phyloP scores from a whole-genome alignment of 2,888 invertebrate species.

The Drosophila testacea region DNA sequence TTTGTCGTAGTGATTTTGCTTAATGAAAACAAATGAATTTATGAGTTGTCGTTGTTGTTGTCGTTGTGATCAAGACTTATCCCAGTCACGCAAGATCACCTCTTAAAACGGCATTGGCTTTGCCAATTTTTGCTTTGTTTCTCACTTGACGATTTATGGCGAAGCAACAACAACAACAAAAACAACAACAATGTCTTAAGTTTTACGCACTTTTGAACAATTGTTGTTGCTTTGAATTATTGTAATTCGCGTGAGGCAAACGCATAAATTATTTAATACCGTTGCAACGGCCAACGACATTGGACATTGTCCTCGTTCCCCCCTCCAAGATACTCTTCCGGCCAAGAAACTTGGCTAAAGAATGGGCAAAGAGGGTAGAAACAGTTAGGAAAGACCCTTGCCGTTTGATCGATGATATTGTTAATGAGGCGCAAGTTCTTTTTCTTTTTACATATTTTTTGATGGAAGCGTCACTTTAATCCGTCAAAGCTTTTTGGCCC shows the following conservation, averaged over 20 bases:
- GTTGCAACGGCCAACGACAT: constrained; percentile 51
- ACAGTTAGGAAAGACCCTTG: constrained; percentile 1
- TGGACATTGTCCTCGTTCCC: constrained; percentile 32
- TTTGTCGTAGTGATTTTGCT: constrained; percentile 39
- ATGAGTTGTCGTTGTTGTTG: constrained; percentile 43
- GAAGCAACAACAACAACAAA: constrained; percentile 25
- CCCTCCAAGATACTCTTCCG: constrained; percentile 5
- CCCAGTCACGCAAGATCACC: constrained; percentile 68
- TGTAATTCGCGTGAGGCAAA: constrained; percentile 57
- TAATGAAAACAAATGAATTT: constrained; percentile 73
- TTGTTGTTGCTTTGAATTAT: constrained; percentile 60
- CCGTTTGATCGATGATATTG: constrained; percentile 59
- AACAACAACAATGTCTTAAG: constrained; percentile 10
- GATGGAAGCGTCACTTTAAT: constrained; percentile 46
- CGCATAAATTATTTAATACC: constrained; percentile 67
- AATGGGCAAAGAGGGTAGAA: neutral
- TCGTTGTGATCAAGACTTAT: constrained; percentile 38
- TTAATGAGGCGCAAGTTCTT: constrained; percentile 59
- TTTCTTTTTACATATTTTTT: constrained; percentile 33
- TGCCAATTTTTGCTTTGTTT: constrained; percentile 74
- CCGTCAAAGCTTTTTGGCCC: constrained; percentile 43
- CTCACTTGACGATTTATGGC: constrained; percentile 63
- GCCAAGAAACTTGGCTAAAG: neutral
- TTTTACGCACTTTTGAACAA: constrained; percentile 59
- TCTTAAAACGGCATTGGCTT: constrained; percentile 65